Conservation (phyloP, 2,113 vertebrate species). For the Promerops cafer region DNA sequence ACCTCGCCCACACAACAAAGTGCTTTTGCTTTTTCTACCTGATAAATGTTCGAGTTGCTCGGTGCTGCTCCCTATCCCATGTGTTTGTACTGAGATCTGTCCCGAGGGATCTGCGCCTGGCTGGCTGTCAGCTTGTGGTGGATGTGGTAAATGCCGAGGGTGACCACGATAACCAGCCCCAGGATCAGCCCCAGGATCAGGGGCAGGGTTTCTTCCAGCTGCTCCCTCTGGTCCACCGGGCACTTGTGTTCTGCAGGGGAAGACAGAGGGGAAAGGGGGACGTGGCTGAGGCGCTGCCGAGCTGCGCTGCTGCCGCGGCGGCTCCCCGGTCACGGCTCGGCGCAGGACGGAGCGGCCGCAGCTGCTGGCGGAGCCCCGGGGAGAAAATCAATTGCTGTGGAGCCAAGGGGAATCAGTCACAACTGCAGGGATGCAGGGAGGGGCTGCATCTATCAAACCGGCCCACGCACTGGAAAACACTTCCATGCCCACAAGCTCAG, state of each 20-base stretch:
- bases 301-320: background rate
- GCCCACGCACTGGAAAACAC: fast-evolving
- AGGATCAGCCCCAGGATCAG: slow-evolving; percentile 89
- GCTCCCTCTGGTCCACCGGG: slow-evolving; percentile 90
- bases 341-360: background rate
- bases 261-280: background rate
- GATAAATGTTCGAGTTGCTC: background rate
- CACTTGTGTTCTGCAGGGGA: slow-evolving; percentile 86
- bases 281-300: background rate
- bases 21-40: slow-evolving; percentile 66
- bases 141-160: slow-evolving; percentile 88
- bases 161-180: slow-evolving; percentile 87
- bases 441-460: background rate
- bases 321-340: background rate
- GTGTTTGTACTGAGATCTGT: slow-evolving; percentile 96
- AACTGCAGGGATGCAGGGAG: background rate
- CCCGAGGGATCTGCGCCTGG: slow-evolving; percentile 87
- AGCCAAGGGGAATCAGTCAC: background rate
- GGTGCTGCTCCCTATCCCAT: slow-evolving; percentile 78
- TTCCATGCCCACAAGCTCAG: background rate
- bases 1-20: slow-evolving; percentile 44
- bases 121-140: slow-evolving; percentile 91
- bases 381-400: background rate
- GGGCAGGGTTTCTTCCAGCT: slow-evolving; percentile 91
- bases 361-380: background rate